Conservation (phyloP, 2,113 vertebrate species). For the Diadophis punctatus region DNA sequence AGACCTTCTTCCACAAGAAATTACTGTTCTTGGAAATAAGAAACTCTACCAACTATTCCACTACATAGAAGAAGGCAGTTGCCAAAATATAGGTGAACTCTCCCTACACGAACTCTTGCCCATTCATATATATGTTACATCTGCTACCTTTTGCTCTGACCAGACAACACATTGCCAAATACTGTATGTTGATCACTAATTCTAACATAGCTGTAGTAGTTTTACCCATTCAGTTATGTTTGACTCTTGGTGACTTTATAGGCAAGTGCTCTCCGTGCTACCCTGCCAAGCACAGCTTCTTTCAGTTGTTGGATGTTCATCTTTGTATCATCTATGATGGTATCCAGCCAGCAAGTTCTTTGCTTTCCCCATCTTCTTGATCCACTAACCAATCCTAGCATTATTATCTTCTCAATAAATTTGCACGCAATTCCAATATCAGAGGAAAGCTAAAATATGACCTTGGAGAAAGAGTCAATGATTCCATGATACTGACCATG, state of each 20-base stretch:
- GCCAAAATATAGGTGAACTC: not conserved
- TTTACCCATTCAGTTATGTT: not conserved
- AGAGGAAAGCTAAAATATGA: not conserved
- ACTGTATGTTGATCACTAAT: not conserved
- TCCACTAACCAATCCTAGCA: not conserved
- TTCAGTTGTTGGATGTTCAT: not conserved
- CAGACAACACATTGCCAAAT: not conserved
- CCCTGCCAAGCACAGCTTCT: not conserved
- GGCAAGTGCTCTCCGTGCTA: not conserved
- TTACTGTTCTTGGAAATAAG: not conserved
- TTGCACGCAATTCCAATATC: not conserved
- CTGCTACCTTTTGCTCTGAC: not conserved
- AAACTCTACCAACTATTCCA: not conserved
- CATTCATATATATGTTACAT: not conserved
- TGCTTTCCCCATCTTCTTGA: not conserved
- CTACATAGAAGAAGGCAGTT: not conserved
- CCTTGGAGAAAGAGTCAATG: not conserved
- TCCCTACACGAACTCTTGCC: not conserved
- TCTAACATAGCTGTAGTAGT: not conserved
- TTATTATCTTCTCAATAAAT: not conserved
- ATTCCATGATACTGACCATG: not conserved
- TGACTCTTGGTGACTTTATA: not conserved
- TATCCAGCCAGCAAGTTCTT: not conserved
- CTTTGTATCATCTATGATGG: not conserved
- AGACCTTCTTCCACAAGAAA: not conserved